Evolutionary conservation across 2,888 invertebrate species (phyloP).

Genomic region (Apoda limacodes): DNA sequence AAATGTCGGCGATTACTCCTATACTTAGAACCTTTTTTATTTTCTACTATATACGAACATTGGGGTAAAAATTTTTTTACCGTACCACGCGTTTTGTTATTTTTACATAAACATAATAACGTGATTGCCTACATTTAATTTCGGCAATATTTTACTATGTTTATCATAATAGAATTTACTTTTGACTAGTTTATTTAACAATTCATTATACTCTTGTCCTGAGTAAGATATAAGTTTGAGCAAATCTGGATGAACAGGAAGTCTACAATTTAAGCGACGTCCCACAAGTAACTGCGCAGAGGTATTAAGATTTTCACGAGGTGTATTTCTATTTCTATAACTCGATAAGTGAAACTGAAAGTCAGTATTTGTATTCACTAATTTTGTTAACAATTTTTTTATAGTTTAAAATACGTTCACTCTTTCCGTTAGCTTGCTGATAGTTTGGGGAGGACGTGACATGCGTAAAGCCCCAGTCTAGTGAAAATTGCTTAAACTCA

Average conservation of each 20-base stretch:
- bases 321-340: conserved; percentile 14
- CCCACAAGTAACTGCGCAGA: conserved; percentile 19
- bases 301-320: conserved; percentile 11
- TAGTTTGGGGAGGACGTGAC: conserved; percentile 17
- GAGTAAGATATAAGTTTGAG: too few species aligned
- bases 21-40: too few species aligned
- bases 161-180: too few species aligned
- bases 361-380: conserved; percentile 9
- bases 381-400: conserved; percentile 18
- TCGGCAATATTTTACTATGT: too few species aligned
- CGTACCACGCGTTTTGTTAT: too few species aligned
- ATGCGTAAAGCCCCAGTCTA: conserved; percentile 16
- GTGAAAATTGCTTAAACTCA: conserved; percentile 13
- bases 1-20: too few species aligned
- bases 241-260: conserved; percentile 9
- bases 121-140: too few species aligned
- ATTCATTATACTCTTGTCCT: too few species aligned
- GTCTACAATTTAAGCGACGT: conserved; percentile 9
- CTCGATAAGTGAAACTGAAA: conserved; percentile 13
- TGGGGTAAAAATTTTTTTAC: too few species aligned
- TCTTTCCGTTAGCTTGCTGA: conserved; percentile 19
- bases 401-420: conserved; percentile 18
- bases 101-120: too few species aligned
- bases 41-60: too few species aligned
- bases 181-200: too few species aligned